These are phyloP conservation scores for Branchellion lobata DNA, from an alignment of 2,888 invertebrate genomes.

Conservation along the genomic window DNA sequence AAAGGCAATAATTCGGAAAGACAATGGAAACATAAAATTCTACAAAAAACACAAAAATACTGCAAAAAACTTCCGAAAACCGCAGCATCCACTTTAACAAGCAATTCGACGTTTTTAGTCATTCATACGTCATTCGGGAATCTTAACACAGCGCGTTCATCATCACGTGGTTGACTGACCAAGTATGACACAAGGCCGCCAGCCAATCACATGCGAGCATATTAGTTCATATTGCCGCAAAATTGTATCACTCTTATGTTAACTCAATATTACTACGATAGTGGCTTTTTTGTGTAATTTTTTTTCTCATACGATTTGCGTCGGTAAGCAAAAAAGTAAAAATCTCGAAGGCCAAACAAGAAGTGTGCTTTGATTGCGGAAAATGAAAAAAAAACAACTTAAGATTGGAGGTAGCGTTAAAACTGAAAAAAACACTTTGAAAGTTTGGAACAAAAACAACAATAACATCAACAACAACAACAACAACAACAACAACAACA, in stretches of 20 bases:
- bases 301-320: no score
- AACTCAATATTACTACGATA: no score
- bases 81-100: background rate
- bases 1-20: no score
- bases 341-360: background rate
- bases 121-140: constrained; percentile 9
- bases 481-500: background rate
- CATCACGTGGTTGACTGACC: background rate
- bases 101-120: background rate
- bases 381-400: no score
- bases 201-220: background rate
- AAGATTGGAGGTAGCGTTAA: no score
- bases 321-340: constrained; percentile 1
- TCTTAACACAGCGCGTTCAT: background rate
- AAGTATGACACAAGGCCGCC: background rate
- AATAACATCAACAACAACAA: no score
- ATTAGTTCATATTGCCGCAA: no score
- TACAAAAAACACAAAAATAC: background rate
- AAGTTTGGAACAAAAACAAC: background rate
- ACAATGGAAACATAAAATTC: no score
- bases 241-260: no score
- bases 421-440: no score
- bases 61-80: background rate
- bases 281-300: no score
- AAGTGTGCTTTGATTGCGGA: no score